Base-by-base conservation (phyloP, 2,113 vertebrate genomes). In the Lathamus discolor region DNA sequence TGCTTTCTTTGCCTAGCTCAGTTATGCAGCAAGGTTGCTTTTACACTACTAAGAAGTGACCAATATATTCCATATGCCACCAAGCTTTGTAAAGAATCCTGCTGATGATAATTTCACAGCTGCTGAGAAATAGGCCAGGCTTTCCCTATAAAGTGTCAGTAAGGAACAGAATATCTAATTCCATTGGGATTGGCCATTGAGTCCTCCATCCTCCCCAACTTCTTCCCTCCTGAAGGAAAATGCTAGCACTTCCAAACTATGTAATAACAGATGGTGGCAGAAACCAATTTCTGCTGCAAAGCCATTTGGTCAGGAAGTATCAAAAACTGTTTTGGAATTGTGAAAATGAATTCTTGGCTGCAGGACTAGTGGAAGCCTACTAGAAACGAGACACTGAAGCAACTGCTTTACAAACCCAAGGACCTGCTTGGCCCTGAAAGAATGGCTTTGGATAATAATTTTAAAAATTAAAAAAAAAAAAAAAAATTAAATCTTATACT, bases 41-140 rank as follows among this genome's bases (percentile, higher is more conserved):
- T 83, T 85, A 37, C 83, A 76, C 85, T 92, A 92, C 72, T 96
- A 86, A 95, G 96, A 97, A 96, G 89, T 91, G 92, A 98, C 91
- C 92, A 96, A 63, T 95, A 87, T 96, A 92, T 93, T 96, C 91
- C 93, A 89, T 94, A 92, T 94, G 93, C 92, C 88, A 96, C 94
- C 86, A 86, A 94, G 94, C 96, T 97, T 97, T 96, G 96, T 97
- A 93, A 97, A 91, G 96, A 97, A 96, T 92, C 83, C 78, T 93
- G 87, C 9, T 88, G 95, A 96, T 93, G 92, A 92, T 94, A 96
- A 43, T 96, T 91, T 94, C 96, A 83, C 93, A 97, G 97, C 97
- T 98, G 96, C 91, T n/a, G 69, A 95, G 94, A 97, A 93, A 69
- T 77, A 33, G 84, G 91, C 93, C 87, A 80, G 88, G 84, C 67